A percentile compares a stretch with the other conserved stretches of the same genome.
Conservation (phyloP, 1,140 invertebrate species). For the Platyscapa corneri region DNA sequence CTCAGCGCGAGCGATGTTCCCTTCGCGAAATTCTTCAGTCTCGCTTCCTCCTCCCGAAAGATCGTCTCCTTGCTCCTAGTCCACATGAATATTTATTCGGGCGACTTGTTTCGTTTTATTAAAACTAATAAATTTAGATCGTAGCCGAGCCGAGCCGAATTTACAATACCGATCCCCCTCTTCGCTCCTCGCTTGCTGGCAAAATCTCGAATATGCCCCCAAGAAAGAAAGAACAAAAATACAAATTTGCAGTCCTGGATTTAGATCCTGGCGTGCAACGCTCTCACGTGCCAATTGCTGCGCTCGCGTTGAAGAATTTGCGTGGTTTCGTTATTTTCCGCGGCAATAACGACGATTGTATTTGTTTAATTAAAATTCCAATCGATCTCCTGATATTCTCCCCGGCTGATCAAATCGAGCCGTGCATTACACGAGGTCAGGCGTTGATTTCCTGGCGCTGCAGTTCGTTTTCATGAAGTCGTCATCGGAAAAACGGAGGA, state of each 20-base stretch:
- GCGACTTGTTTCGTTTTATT: slow-evolving; percentile 67
- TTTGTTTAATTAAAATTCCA: slow-evolving; percentile 49
- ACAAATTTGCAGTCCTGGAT: slow-evolving; percentile 31
- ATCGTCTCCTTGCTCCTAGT: neutral
- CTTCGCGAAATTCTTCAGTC: slow-evolving; percentile 58
- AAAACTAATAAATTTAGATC: slow-evolving; percentile 69
- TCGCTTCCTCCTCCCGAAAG: neutral
- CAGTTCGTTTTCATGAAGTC: neutral
- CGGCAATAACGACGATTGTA: neutral
- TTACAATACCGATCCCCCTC: slow-evolving; percentile 9
- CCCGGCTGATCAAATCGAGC: slow-evolving; percentile 24
- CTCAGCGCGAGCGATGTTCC: slow-evolving; percentile 57
- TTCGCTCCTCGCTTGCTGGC: neutral
- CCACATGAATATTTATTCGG: slow-evolving; percentile 64
- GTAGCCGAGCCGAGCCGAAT: slow-evolving; percentile 15
- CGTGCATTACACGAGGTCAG: neutral
- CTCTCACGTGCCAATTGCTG: slow-evolving; percentile 54
- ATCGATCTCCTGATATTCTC: slow-evolving; percentile 25
- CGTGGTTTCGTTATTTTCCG: slow-evolving; percentile 1
- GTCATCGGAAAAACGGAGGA: no score
- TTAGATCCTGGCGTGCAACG: slow-evolving; percentile 50
- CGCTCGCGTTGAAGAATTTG: slow-evolving; percentile 18
- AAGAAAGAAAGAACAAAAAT: slow-evolving; percentile 21
- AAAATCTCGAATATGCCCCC: slow-evolving; percentile 39
- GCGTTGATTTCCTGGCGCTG: neutral